A percentile compares a stretch with the other conserved stretches of the same genome.
phyloP scores from a whole-genome alignment of 1,140 invertebrate species.

The Coboldia fuscipes region DNA sequence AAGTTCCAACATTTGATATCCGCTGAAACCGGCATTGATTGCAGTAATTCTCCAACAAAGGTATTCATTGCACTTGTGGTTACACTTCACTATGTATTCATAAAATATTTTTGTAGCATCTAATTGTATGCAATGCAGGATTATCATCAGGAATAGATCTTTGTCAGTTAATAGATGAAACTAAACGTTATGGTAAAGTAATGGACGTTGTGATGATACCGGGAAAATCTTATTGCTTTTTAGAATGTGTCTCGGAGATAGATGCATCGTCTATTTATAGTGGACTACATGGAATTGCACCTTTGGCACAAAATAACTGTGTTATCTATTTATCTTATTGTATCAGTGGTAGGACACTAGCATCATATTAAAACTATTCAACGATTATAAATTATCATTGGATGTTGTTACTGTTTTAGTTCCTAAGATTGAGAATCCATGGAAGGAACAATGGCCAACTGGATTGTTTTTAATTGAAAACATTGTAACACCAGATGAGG shows the following conservation, averaged over 20 bases:
- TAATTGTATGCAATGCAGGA: constrained; percentile 50
- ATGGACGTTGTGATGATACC: constrained; percentile 39
- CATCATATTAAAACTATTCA: not conserved
- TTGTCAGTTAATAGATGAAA: constrained; percentile 31
- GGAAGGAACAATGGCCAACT: constrained; percentile 25
- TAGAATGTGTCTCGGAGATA: constrained; percentile 27
- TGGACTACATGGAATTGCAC: constrained; percentile 27
- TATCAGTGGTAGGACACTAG: constrained; percentile 2
- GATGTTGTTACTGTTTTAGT: constrained; percentile 20
- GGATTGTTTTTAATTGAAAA: constrained; percentile 52
- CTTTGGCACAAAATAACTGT: constrained; percentile 26
- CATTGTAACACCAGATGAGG: constrained; percentile 54
- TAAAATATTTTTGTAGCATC: constrained; percentile 11
- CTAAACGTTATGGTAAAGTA: constrained; percentile 24
- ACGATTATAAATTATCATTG: constrained; percentile 1
- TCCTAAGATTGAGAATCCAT: constrained; percentile 10
- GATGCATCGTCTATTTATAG: constrained; percentile 27
- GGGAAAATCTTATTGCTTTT: constrained; percentile 54
- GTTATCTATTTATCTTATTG: constrained; percentile 39
- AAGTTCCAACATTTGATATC: constrained; percentile 21
- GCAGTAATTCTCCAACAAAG: constrained; percentile 17
- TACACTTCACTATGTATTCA: constrained; percentile 4
- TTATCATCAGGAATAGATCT: constrained; percentile 43
- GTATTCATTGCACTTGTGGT: constrained; percentile 11
- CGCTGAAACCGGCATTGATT: constrained; percentile 23